Evolutionary conservation across 2,113 vertebrate genomes (phyloP), one percentile per base, ranked within the genome.

Genomic region (Oplegnathus fasciatus): DNA sequence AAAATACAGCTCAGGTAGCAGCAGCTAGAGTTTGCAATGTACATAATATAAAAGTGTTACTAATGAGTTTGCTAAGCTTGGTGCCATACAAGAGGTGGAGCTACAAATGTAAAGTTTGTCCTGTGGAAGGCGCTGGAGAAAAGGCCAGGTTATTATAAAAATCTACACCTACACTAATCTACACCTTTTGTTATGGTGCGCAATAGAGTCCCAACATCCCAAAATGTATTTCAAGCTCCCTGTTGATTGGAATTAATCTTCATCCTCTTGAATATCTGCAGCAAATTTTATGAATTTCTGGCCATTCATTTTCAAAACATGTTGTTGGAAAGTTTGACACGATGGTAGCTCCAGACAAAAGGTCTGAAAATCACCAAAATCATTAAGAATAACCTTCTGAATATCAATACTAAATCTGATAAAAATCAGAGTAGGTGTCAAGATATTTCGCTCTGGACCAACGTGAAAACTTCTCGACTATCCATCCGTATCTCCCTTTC

Each of bases 171-270:
- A 24, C 8, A 54, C 34, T 37, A 37, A 37, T n/a, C n/a, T n/a
- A n/a, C n/a, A n/a, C n/a, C n/a, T 52, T 52, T 52, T 50, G 15
- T 50, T 6, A 20, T 50, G 1, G 13, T 46, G 13, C 14, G 14
- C 44, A 15, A 40, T 6, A 40, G 15, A 48, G 30, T 32, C 15
- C 28, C 8, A 6, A 34, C 20, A 37, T 22, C 32, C 32, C 30
- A 73, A 61, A 46, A 74, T 24, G 9, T 60, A 60, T 74, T 58
- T 73, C 55, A 5, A 44, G n/a, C 22, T 28, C 50, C n/a, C 46
- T 48, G 46, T 9, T 37, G 18, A 62, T 37, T 40, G 22, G 22
- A 9, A 18, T 73, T 28, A n/a, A 57, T 34, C 14, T 9, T 71
- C n/a, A 28, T 67, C 14, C n/a, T 67, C 64, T n/a, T 67, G 3